Evolutionary conservation across 2,888 invertebrate species (phyloP), one percentile per base, ranked within the genome.

Genomic region (Zelleria hepariella): DNA sequence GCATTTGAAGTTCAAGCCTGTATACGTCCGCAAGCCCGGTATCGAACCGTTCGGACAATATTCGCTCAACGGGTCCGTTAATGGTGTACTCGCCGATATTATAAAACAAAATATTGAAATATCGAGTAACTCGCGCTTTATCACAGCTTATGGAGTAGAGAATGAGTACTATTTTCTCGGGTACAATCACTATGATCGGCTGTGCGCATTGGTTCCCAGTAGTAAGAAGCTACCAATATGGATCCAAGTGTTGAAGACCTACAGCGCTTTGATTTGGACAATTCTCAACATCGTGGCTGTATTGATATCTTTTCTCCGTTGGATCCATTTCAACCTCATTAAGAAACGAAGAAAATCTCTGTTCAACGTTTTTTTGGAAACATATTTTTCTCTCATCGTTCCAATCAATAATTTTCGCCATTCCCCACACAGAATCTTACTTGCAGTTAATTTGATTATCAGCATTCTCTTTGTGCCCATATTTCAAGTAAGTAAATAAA

Each of bases 41-140:
- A 42, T 42, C 15, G 51, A 59, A 21, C 57, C 59, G 25, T 59
- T 27, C 25, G 57, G 59, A 15, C 20, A 18, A 32, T 20, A 1
- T 25, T 47, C 24, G 5, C 20, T 8, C 7, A 59, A 59, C 24
- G 59, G 59, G 5, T 56, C 20, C 15, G 7, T 52, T 6, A 57
- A 27, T 15, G 59, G 59, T 7, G 57, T 51, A 6, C 54, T 59
- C 10, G 26, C 47, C 2, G 57, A 57, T 27, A 24, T 59, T 51
- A 51, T 59, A 8, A 25, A 60, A 5, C 18, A 56, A 20, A 54
- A 52, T n/a, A 20, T 42, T 18, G 58, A 60, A 20, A 47, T 60
- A 15, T 48, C 57, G 6, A 23, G 27, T 5, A 60, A 60, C 21
- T 59, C 59, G 21, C 49, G 59, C 7, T 59, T 59, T 23, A 57